Evolutionary conservation across 2,888 invertebrate species (phyloP).

Genomic region (Microctonus hyperodae): DNA sequence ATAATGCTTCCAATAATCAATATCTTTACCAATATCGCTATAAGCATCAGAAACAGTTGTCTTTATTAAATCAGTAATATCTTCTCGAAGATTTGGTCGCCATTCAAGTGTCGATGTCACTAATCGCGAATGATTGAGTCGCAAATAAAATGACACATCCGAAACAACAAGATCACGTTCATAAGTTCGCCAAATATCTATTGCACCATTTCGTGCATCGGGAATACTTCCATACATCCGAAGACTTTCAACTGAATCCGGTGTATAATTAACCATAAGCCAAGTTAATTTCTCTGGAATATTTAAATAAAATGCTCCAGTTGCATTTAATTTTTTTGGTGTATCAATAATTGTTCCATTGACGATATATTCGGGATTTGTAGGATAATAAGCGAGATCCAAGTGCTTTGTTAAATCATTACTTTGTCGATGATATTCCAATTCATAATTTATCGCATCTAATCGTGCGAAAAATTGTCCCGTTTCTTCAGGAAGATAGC

Average conservation of each 20-base stretch:
- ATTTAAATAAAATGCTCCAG: constrained; percentile 70
- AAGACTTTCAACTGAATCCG: constrained; percentile 72
- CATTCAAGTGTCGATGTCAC: constrained; percentile 81
- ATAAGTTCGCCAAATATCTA: constrained; percentile 83
- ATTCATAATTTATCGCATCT: constrained; percentile 67
- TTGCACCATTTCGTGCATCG: constrained; percentile 77
- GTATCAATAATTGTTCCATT: constrained; percentile 69
- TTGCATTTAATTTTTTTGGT: constrained; percentile 66
- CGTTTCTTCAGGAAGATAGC: constrained; percentile 66
- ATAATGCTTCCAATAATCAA: constrained; percentile 72
- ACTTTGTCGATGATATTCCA: constrained; percentile 68
- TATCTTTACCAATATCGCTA: constrained; percentile 61
- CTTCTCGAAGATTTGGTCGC: constrained; percentile 77
- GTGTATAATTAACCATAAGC: constrained; percentile 75
- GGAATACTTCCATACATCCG: constrained; percentile 80
- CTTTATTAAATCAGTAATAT: constrained; percentile 66
- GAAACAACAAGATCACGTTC: constrained; percentile 77
- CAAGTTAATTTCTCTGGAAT: constrained; percentile 68
- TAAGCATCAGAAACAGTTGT: constrained; percentile 64
- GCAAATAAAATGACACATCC: constrained; percentile 80
- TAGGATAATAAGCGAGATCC: constrained; percentile 65
- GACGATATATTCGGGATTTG: constrained; percentile 66
- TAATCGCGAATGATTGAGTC: constrained; percentile 83
- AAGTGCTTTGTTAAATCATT: constrained; percentile 67
- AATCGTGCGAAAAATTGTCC: constrained; percentile 67